Base-by-base conservation (phyloP, 2,113 vertebrate genomes). In the Nicator chloris region DNA sequence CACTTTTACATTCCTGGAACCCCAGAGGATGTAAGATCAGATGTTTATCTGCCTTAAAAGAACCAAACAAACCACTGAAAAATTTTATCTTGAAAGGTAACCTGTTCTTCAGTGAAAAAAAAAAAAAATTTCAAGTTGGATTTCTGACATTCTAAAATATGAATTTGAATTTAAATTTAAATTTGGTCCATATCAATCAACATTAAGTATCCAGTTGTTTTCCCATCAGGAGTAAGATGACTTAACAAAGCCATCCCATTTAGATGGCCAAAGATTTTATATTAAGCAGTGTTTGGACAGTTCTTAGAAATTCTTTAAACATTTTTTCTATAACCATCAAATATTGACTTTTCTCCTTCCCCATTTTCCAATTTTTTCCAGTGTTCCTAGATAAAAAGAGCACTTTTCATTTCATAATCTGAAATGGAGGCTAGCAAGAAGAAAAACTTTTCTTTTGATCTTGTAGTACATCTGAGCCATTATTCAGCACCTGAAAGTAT, bases 81-180 rank as follows among this genome's bases (percentile, higher is more conserved):
- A 78, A 28, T 17, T 56, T 69, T 65, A 20, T 82, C 47, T 63
- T 35, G 33, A 81, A 77, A 79, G 3, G 13, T 68, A 49, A 78
- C 22, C 4, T 51, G 15, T 64, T 59, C 9, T 80, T 24, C 35
- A 56, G 4, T 49, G 15, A 59, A 77, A 82, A 80, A 39, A 54
- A 47, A 26, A 9, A 31, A 64, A 0, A 23, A 9, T 5, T 35
- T 4, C 1, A 2, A 57, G 5, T 49, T 61, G 6, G 5, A 42
- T 75, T 86, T 75, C 53, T 79, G 20, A 31, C 51, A 40, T 39
- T 72, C 4, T 72, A 8, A 42, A 70, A 69, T 24, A 12, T 33
- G 4, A 61, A 61, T 53, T 82, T 44, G 53, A n/a, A n/a, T 44
- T 44, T 44, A 44, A 49, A 68, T 81, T 69, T 61, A 1, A 68